phyloP scores from a whole-genome alignment of 2,888 invertebrate genomes.

The Labia minor region DNA sequence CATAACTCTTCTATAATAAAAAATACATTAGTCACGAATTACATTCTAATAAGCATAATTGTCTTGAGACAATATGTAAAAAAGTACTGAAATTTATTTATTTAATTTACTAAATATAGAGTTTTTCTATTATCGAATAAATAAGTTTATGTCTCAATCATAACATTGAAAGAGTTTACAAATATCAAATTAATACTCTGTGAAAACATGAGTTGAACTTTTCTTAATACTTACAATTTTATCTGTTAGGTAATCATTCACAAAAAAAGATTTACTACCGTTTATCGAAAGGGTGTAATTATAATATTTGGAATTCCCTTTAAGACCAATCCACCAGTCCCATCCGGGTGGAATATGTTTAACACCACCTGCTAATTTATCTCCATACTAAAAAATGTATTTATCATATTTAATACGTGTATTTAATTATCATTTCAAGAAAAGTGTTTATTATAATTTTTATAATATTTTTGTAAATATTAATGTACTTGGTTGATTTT shows the following conservation, averaged over 20 bases:
- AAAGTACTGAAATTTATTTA: no score
- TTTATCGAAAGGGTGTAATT: slow-evolving; percentile 77
- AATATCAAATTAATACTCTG: no score
- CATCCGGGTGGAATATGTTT: slow-evolving; percentile 69
- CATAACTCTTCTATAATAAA: slow-evolving; percentile 40
- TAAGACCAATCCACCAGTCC: slow-evolving; percentile 75
- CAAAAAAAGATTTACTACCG: slow-evolving; percentile 51
- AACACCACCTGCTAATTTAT: slow-evolving; percentile 47
- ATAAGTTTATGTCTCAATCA: no score
- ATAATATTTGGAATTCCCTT: slow-evolving; percentile 89
- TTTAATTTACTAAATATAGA: no score
- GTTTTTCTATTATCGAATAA: no score
- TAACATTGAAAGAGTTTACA: no score
- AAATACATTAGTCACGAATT: background rate
- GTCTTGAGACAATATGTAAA: background rate
- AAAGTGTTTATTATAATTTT: slow-evolving; percentile 14
- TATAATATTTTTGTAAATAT: slow-evolving; percentile 14
- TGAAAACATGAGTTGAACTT: no score
- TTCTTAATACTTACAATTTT: slow-evolving; percentile 61
- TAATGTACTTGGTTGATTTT: background rate
- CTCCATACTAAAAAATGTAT: slow-evolving; percentile 48
- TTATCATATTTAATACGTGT: slow-evolving; percentile 18
- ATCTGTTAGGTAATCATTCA: slow-evolving; percentile 71
- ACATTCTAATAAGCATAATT: background rate
- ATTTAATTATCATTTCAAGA: slow-evolving; percentile 19